Evolutionary conservation across 1,140 invertebrate species (phyloP), one percentile per base, ranked within the genome.

Genomic region (Drosophila equinoxialis): DNA sequence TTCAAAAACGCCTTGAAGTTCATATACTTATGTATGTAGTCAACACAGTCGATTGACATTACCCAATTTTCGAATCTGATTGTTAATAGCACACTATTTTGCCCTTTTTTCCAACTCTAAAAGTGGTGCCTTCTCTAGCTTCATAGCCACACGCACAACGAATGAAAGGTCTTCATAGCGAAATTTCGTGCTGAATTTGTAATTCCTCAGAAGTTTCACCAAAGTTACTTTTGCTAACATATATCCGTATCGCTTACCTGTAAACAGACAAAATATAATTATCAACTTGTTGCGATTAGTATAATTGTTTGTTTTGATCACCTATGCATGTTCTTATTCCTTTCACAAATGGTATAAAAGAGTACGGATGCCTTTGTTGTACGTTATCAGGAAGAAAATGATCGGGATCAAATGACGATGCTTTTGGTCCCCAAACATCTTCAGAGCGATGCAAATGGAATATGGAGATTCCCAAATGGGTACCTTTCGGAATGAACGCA

Each of bases 321-420:
- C 87, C 87, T 57, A 82, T 75, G 54, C 89, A 89, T 14, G 71
- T 83, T 64, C 89, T 64, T 20, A 74, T 74, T n/a, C 90, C 91
- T 14, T 73, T 79, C 4, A 71, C 65, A 69, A 90, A 92, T 1
- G 89, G 89, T 48, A 91, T 74, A 45, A 73, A 91, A 3, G 77
- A 64, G 58, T 77, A 90, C 1, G 81, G 58, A 68, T 85, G 74
- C 54, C 71, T 77, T 3, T 37, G 63, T 6, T 60, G 35, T 14
- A 75, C 59, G 23, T 89, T 85, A 13, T 76, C 65, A 0, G 75
- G 67, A 14, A 86, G 62, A 57, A 92, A 92, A 51, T 86, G 66
- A 35, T 91, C 81, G 5, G 91, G 90, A 78, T 85, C 73, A 23
- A 91, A 92, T n/a, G 26, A 63, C 1, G 71, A 26, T 10, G 90